phyloP scores from a whole-genome alignment of 2,113 vertebrate species.

The Haliaeetus leucogaster region DNA sequence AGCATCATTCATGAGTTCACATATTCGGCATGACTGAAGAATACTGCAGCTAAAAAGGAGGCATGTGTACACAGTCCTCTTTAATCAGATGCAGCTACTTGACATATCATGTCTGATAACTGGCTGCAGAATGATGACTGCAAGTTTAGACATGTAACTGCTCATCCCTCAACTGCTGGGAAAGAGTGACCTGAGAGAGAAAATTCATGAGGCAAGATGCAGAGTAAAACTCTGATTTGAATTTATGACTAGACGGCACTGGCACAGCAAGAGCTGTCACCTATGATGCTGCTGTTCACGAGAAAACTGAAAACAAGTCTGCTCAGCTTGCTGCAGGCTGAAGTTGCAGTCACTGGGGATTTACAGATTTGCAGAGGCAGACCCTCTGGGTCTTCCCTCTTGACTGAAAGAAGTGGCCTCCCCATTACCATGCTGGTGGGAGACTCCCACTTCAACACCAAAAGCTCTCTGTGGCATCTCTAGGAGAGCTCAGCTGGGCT shows the following conservation, averaged over 20 bases:
- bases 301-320: background rate
- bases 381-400: background rate
- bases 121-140: background rate
- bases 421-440: background rate
- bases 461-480: background rate
- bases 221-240: background rate
- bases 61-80: background rate
- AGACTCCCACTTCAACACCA: background rate
- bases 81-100: background rate
- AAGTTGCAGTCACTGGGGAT: background rate
- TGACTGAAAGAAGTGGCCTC: background rate
- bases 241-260: background rate
- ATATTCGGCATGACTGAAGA: background rate
- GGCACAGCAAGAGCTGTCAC: background rate
- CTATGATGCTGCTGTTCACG: background rate
- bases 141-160: background rate
- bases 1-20: background rate
- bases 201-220: background rate
- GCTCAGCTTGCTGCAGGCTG: background rate
- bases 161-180: background rate
- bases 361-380: background rate
- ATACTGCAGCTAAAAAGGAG: background rate
- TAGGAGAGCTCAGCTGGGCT: background rate
- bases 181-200: background rate
- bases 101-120: background rate